These are phyloP conservation scores for Phymatocera aterrima DNA, from an alignment of 2,888 invertebrate species.

Conservation along the genomic window DNA sequence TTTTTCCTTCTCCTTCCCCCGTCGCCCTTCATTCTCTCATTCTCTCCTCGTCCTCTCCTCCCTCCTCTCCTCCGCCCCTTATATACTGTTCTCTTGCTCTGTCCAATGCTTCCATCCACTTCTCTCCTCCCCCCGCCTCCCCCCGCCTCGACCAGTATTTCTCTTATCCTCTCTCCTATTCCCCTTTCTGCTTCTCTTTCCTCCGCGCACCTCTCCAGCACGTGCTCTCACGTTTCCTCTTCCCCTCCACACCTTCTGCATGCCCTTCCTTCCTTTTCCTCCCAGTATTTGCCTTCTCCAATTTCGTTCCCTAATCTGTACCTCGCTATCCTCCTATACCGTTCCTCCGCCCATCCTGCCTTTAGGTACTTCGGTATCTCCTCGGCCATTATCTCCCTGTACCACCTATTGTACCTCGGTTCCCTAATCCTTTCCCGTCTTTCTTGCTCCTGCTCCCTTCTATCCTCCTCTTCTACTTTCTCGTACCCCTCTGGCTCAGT, in stretches of 20 bases:
- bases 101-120: no score
- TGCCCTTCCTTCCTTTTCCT: neutral
- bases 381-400: neutral
- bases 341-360: neutral
- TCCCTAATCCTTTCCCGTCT: neutral
- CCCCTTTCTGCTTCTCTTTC: neutral
- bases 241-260: no score
- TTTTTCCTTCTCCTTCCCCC: no score
- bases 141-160: neutral
- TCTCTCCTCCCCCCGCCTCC: neutral
- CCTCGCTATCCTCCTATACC: neutral
- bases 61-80: neutral
- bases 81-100: no score
- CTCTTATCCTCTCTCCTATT: neutral
- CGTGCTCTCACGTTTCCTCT: no score
- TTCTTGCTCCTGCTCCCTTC: neutral
- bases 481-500: no score
- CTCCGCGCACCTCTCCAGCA: no score
- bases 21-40: neutral
- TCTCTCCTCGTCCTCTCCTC: neutral
- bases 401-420: neutral
- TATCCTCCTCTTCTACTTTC: neutral
- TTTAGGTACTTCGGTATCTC: neutral
- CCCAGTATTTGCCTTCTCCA: neutral
- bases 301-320: neutral